Evolutionary conservation across 2,113 vertebrate genomes (phyloP), one percentile per base, ranked within the genome.

Genomic region (Phalacrocorax carbo): DNA sequence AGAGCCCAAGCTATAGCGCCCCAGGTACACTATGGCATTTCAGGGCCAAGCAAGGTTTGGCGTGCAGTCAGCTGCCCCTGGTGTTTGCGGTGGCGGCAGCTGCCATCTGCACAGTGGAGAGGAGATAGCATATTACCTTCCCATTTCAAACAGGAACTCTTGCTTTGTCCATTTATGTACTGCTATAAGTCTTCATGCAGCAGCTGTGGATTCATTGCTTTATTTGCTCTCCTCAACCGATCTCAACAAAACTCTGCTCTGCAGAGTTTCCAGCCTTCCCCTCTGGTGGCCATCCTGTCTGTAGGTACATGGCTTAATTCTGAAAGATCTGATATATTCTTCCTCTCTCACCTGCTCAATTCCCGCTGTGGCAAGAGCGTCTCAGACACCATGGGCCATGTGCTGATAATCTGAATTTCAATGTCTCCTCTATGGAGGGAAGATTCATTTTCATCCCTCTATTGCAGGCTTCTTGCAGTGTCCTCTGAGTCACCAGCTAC

Each of bases 1-100:
- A 64, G 57, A 79, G 51, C 60, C 42, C 38, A 9, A 51, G 32
- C 26, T 54, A 6, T 22, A 42, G 21, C 2, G 4, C 25, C 20
- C 15, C 21, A 5, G 11, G 1, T 4, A 15, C 42, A 34, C 38
- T 13, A 2, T 2, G 13, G 25, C 20, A 2, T n/a, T 51, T 42
- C 30, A 18, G 71, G 55, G 88, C 23, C 30, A 62, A 22, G 66
- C n/a, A 19, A 23, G 42, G 42, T 7, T n/a, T 72, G 68, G n/a
- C 30, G 11, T 2, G 42, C 44, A 17, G 46, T 68, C 23, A 23
- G 54, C 54, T 76, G 62, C 38, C 71, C 38, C 46, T 32, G 54
- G 9, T 5, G 40, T 40, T 25, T 7, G 19, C 1, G 1, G 15
- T 40, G 61, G 52, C 69, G 44, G 69, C 52, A 44, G 52, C 60